A percentile compares a stretch with the other conserved stretches of the same genome.
These are phyloP conservation scores for Spialia ferax DNA, from an alignment of 2,888 invertebrate species.

Conservation along the genomic window DNA sequence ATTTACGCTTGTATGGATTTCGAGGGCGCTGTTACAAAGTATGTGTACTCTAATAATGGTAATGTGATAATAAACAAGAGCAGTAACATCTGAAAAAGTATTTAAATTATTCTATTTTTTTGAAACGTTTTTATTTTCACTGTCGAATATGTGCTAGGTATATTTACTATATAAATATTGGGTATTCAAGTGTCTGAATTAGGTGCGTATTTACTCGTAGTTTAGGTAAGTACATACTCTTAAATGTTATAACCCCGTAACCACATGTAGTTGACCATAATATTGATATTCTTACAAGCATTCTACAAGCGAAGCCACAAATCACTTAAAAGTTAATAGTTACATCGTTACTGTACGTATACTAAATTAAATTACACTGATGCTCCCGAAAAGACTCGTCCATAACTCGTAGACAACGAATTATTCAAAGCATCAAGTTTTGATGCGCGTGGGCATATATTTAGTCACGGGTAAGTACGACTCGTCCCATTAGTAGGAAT, in stretches of 20 bases:
- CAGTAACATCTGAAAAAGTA: not conserved
- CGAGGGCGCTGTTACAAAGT: slow-evolving; percentile 8
- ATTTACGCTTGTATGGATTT: slow-evolving; percentile 14
- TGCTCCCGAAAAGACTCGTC: slow-evolving; percentile 45
- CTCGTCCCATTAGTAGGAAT: slow-evolving; percentile 55
- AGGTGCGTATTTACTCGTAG: too few relatives aligned
- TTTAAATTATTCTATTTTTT: too few relatives aligned
- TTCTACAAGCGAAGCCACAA: not conserved
- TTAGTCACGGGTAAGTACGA: slow-evolving; percentile 74
- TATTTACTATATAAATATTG: too few relatives aligned
- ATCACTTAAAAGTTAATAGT: slow-evolving; percentile 16
- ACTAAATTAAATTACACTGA: slow-evolving; percentile 48
- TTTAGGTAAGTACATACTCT: too few relatives aligned
- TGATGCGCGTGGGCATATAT: slow-evolving; percentile 77
- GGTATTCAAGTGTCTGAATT: too few relatives aligned
- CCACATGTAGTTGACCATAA: not conserved
- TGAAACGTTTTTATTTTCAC: not conserved
- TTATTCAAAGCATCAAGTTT: slow-evolving; percentile 69
- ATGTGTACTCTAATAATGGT: slow-evolving; percentile 4
- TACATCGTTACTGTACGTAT: slow-evolving; percentile 24
- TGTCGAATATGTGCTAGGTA: too few relatives aligned
- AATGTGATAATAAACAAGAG: not conserved
- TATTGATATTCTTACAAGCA: not conserved
- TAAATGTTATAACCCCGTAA: not conserved
- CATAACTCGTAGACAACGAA: slow-evolving; percentile 46